A percentile compares a stretch with the other conserved stretches of the same genome.
Conservation (phyloP, 2,888 invertebrate species). For the Mantis religiosa region DNA sequence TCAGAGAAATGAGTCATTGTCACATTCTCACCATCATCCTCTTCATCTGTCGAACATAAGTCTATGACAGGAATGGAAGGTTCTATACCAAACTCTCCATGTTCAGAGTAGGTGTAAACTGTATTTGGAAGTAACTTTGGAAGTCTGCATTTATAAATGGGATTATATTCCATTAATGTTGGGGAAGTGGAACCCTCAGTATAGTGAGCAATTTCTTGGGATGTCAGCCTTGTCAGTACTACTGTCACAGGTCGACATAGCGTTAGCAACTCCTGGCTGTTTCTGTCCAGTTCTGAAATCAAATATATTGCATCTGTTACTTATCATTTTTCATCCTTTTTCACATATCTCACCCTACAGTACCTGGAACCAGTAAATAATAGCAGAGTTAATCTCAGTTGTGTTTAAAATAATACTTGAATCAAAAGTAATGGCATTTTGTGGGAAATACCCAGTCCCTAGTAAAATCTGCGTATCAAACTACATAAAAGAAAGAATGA, state of each 20-base stretch:
- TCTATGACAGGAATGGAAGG: neutral
- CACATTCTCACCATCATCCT: neutral
- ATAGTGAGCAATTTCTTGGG: neutral
- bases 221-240: neutral
- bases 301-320: neutral
- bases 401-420: no score
- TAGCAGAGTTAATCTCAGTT: no score
- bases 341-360: no score
- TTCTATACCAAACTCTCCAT: neutral
- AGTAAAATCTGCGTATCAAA: no score
- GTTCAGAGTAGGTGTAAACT: neutral
- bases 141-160: neutral
- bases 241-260: neutral
- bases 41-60: neutral
- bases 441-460: no score
- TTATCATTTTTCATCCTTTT: no score
- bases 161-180: neutral
- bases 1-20: neutral
- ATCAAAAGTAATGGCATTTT: no score
- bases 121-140: constrained; percentile 1
- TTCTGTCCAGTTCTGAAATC: neutral
- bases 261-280: neutral
- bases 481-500: no score
- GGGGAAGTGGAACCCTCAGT: neutral
- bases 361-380: no score